Base-by-base conservation (phyloP, 2,797 vertebrate species). In the Phaenicophaeus curvirostris region DNA sequence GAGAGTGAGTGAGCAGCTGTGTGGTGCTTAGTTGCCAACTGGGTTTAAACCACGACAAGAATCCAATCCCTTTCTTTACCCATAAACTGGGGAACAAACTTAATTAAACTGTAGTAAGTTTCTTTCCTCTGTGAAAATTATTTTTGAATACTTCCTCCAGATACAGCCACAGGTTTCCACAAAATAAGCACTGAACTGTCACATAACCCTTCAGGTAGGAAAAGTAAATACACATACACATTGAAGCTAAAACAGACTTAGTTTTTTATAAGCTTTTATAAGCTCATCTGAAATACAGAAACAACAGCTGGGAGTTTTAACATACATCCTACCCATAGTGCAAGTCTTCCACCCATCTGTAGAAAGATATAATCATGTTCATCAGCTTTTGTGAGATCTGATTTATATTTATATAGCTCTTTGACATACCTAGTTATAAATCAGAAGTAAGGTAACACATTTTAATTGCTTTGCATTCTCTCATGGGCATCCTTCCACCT, bases 291-390 rank as follows among this genome's bases (percentile, higher is more conserved):
- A 89, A 91, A 81, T 59, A 76, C 69, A 84, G 89, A 86, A 89
- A 82, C 59, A 91, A 50, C 78, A 92, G 69, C 87, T 91, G 91
- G 48, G 61, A 88, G 41, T 79, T 88, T 69, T 79, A 76, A 59
- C 27, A n/a, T 74, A 13, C 0, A 2, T 76, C 85, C 69, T 59
- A 69, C 63, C 75, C 67, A 46, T 44, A 74, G 30, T 19, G 28
- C 46, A 55, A 33, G 19, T 31, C 59, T 93, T 88, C 41, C 20
- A 86, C 46, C 23, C 69, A 42, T 82, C 51, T 84, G 62, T 44
- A 84, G 50, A 89, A 86, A 66, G 79, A 55, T 50, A 84, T n/a
- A 41, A 58, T 76, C 12, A 39, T 4, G 5, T 79, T 88, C 35
- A 41, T 77, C 69, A 72, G 55, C 20, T 79, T 83, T 66, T 61